Evolutionary conservation across 2,888 invertebrate genomes (phyloP).

Genomic region (Anodontia alba): DNA sequence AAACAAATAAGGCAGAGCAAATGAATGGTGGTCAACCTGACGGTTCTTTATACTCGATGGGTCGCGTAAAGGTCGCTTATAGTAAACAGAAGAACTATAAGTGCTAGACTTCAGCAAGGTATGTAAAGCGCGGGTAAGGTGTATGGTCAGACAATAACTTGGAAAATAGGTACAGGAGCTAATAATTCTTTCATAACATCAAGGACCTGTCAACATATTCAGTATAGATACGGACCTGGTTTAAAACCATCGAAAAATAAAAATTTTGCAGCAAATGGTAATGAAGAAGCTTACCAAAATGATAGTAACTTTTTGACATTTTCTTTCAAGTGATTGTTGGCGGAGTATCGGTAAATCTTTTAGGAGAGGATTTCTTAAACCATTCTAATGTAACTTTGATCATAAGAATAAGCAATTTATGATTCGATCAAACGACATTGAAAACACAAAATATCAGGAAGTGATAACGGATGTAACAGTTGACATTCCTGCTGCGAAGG

Average conservation of each 20-base stretch:
- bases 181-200: neutral
- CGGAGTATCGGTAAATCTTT: neutral
- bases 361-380: conserved; percentile 13
- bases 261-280: conserved; percentile 1
- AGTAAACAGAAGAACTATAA: neutral
- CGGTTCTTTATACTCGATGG: no score
- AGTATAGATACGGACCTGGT: neutral
- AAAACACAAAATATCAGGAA: neutral
- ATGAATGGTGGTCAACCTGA: no score
- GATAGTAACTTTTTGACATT: neutral
- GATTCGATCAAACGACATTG: neutral
- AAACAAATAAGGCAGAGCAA: no score
- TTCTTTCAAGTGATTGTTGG: conserved; percentile 5
- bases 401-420: no score
- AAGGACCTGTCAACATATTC: neutral
- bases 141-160: neutral
- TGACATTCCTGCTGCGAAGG: conserved; percentile 5
- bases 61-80: neutral
- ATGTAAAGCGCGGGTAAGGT: neutral
- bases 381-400: no score
- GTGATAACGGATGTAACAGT: neutral
- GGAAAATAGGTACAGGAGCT: conserved; percentile 3
- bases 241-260: neutral
- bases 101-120: neutral
- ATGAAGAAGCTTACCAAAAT: neutral